These are phyloP conservation scores for Eublepharis macularius DNA, from an alignment of 2,113 vertebrate genomes.

Conservation along the genomic window DNA sequence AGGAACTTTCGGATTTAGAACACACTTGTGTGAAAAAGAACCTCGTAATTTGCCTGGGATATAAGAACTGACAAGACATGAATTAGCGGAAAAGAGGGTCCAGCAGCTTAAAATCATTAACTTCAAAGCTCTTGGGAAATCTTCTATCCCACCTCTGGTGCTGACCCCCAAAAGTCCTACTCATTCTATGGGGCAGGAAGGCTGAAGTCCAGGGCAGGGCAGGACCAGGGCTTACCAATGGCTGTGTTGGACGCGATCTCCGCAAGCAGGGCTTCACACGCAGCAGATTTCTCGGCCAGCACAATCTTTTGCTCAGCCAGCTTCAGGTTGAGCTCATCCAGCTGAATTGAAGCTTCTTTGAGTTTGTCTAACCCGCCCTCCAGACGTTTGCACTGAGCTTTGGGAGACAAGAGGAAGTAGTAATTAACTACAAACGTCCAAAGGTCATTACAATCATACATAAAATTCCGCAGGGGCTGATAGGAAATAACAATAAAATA, in stretches of 20 bases:
- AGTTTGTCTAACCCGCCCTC: constrained; percentile 92
- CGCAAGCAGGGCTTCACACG: constrained; percentile 85
- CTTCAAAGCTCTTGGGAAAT: not conserved
- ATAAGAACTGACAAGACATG: no score
- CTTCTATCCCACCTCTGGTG: not conserved
- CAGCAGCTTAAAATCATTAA: not conserved
- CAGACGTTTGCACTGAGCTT: constrained; percentile 90
- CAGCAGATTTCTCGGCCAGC: constrained; percentile 87
- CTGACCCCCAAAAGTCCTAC: not conserved
- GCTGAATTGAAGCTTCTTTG: constrained; percentile 90
- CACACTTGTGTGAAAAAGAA: no score
- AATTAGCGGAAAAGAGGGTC: not conserved
- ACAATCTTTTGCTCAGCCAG: constrained; percentile 92
- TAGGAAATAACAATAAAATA: no score
- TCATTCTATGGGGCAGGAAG: not conserved
- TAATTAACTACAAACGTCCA: not conserved
- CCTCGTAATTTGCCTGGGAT: not conserved
- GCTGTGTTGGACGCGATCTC: constrained; percentile 88
- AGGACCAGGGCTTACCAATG: constrained; percentile 73
- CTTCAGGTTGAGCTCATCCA: constrained; percentile 88
- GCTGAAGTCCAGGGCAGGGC: fast-evolving
- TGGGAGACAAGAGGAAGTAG: not conserved
- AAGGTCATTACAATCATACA: no score
- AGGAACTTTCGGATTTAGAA: not conserved
- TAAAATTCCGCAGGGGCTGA: no score